Conservation (phyloP, 2,113 vertebrate species). For the Hypocryptadius cinnamomeus region DNA sequence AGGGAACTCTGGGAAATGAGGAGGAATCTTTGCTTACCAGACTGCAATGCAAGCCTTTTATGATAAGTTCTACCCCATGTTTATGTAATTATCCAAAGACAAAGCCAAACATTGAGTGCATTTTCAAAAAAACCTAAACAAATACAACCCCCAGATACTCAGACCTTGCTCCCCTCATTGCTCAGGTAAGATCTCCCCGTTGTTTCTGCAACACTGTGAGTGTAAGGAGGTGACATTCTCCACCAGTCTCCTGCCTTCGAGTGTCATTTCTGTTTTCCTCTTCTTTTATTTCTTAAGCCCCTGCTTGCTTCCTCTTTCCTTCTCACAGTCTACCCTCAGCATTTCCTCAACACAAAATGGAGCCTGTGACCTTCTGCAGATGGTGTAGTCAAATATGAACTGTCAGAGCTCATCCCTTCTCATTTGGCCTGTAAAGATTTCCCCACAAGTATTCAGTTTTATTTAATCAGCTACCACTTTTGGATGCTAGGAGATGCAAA, state of each 20-base stretch:
- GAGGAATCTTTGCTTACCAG: background rate
- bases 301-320: background rate
- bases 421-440: background rate
- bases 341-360: background rate
- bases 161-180: background rate
- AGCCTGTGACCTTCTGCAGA: background rate
- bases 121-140: background rate
- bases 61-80: background rate
- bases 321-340: background rate
- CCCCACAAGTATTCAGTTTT: background rate
- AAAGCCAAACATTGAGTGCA: background rate
- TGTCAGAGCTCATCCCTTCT: background rate
- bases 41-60: background rate
- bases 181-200: background rate
- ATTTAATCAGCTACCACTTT: background rate
- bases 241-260: background rate
- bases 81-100: background rate
- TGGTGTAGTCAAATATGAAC: background rate
- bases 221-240: background rate
- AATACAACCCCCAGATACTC: background rate
- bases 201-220: background rate
- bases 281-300: background rate
- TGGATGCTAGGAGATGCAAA: background rate
- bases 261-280: background rate
- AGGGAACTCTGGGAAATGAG: background rate